Conservation (phyloP, 23 tunicate genomes). For the Ciona savignyi region DNA sequence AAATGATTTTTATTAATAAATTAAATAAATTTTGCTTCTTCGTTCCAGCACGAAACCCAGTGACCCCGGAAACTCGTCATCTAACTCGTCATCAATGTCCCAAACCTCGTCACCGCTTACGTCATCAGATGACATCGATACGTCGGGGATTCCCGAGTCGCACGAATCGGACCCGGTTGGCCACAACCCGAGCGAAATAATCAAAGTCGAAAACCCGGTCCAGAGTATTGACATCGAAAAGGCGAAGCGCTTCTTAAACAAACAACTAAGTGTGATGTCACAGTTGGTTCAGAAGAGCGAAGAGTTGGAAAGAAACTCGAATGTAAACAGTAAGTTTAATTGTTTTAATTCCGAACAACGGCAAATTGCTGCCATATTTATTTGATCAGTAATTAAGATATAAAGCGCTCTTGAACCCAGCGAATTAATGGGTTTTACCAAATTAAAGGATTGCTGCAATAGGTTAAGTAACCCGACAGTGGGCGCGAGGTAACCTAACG, state of each 20-base stretch:
- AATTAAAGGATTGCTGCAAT: too few species aligned
- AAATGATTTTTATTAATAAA: background rate
- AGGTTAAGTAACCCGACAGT: too few species aligned
- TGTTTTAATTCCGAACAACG: too few species aligned
- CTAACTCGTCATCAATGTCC: conserved; percentile 22
- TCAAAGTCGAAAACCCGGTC: conserved; percentile 34
- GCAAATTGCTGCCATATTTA: background rate
- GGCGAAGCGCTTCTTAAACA: conserved; percentile 34
- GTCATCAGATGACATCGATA: conserved; percentile 13
- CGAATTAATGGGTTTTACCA: too few species aligned
- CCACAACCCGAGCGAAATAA: conserved; percentile 9
- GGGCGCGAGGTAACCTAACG: too few species aligned
- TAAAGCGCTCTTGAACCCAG: background rate
- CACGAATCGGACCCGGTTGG: background rate
- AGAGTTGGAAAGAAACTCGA: conserved; percentile 19
- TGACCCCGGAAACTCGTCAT: conserved; percentile 3
- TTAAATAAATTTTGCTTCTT: background rate
- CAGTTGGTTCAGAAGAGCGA: conserved; percentile 27
- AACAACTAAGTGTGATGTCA: conserved; percentile 36
- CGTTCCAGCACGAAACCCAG: background rate
- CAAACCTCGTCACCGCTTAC: conserved; percentile 14
- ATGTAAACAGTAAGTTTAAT: conserved; percentile 9
- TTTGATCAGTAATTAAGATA: background rate
- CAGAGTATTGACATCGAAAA: conserved; percentile 11
- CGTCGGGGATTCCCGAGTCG: background rate